phyloP scores from a whole-genome alignment of 64 coral and sea anemone genomes.

The Montipora sp. region DNA sequence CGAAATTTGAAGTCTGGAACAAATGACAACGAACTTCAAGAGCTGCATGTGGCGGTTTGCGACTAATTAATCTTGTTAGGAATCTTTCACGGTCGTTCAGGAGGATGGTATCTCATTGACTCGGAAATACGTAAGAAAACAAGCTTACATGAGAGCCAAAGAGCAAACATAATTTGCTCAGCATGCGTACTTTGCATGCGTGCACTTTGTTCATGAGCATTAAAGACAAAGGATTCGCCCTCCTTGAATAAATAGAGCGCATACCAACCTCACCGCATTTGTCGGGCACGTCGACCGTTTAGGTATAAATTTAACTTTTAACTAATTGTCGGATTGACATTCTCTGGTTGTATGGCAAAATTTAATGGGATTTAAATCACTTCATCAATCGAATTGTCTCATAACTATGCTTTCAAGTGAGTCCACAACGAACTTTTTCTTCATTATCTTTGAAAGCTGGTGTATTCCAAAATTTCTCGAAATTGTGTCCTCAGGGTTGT shows the following conservation, averaged over 20 bases:
- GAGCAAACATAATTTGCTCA: conserved; percentile 14
- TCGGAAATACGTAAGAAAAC: conserved; percentile 11
- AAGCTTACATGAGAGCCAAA: neutral
- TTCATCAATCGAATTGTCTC: too few relatives aligned
- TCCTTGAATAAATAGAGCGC: neutral
- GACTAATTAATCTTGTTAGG: conserved; percentile 3
- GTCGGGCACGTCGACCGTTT: neutral
- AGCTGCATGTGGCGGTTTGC: neutral
- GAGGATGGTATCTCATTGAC: neutral
- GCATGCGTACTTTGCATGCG: conserved; percentile 11
- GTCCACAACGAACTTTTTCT: too few relatives aligned
- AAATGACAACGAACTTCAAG: neutral
- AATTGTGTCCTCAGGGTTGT: too few relatives aligned
- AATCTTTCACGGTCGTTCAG: neutral
- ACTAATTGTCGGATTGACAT: neutral
- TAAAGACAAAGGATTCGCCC: conserved; percentile 20
- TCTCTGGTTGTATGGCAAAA: neutral
- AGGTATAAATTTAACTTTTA: neutral
- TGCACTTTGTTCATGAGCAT: neutral
- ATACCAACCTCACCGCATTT: conserved; percentile 6
- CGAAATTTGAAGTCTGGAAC: neutral
- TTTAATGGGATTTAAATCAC: neutral
- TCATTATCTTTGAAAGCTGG: too few relatives aligned
- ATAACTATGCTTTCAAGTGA: too few relatives aligned
- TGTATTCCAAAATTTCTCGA: too few relatives aligned